Evolutionary conservation across 2,888 invertebrate genomes (phyloP).

Genomic region (Athalia rosae): DNA sequence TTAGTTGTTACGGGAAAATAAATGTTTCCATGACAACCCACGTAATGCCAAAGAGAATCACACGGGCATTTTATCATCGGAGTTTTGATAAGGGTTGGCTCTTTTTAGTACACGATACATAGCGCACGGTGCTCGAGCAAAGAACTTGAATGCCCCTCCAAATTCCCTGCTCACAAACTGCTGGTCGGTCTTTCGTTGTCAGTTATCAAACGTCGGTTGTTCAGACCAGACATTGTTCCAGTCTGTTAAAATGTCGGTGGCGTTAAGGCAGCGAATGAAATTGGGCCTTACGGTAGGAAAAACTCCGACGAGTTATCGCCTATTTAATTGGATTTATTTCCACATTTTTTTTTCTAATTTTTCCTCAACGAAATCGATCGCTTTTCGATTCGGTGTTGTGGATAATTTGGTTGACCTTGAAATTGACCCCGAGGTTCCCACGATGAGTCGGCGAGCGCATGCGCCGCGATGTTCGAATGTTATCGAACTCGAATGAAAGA

Average conservation of each 20-base stretch:
- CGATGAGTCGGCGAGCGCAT: slow-evolving; percentile 4
- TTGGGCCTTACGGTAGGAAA: slow-evolving; percentile 27
- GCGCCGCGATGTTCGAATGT: slow-evolving; percentile 21
- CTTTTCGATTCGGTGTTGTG: not conserved
- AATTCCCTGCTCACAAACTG: too few species aligned
- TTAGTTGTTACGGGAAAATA: slow-evolving; percentile 62
- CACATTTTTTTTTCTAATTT: not conserved
- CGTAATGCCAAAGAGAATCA: not conserved
- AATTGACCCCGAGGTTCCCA: not conserved
- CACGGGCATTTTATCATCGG: too few species aligned
- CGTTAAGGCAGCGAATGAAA: slow-evolving; percentile 5
- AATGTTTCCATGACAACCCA: slow-evolving; percentile 63
- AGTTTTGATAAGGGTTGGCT: too few species aligned
- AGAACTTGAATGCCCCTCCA: too few species aligned
- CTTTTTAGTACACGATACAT: too few species aligned
- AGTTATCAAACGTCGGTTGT: slow-evolving; percentile 40
- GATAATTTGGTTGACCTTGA: not conserved
- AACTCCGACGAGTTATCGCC: not conserved
- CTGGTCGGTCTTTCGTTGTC: not conserved
- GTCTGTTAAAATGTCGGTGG: slow-evolving; percentile 7
- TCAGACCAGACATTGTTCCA: not conserved
- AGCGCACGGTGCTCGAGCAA: too few species aligned
- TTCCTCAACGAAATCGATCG: not conserved
- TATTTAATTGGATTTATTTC: not conserved
- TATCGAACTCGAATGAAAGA: slow-evolving; percentile 12